Percentiles rank a stretch among this genome's conserved stretches.
These are phyloP conservation scores for Lacerta agilis DNA, from an alignment of 2,797 vertebrate genomes.

Conservation along the genomic window DNA sequence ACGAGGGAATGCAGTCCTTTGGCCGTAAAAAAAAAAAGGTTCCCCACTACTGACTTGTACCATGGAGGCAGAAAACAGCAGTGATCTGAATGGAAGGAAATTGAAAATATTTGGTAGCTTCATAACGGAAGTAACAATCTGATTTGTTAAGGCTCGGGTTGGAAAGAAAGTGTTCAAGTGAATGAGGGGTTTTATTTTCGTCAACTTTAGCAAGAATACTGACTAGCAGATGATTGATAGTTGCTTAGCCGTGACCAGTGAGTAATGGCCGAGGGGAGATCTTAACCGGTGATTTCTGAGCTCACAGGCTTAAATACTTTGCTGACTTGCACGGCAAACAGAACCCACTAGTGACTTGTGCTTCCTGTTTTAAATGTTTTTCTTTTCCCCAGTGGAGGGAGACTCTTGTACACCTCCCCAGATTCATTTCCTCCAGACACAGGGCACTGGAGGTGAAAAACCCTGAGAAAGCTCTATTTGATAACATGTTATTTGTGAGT, in stretches of 20 bases:
- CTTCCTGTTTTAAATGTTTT: not conserved
- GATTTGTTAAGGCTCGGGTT: not conserved
- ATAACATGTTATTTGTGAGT: constrained; percentile 1
- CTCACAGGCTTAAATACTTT: not conserved
- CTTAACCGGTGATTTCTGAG: not conserved
- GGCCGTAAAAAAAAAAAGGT: too few species aligned
- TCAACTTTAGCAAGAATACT: constrained; percentile 9
- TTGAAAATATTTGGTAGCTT: not conserved
- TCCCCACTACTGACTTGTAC: too few species aligned
- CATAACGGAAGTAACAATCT: not conserved
- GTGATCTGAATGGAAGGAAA: not conserved
- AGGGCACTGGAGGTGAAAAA: not conserved
- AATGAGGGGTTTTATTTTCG: not conserved
- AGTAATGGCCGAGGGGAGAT: not conserved
- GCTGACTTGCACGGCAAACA: not conserved
- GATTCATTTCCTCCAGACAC: not conserved
- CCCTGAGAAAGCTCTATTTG: not conserved
- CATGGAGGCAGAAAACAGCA: not conserved
- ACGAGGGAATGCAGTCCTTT: too few species aligned
- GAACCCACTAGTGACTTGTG: not conserved
- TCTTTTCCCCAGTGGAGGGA: too few species aligned
- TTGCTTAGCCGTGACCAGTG: not conserved
- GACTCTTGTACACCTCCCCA: not conserved
- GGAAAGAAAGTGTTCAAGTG: not conserved
- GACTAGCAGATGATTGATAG: not conserved